phyloP scores from a whole-genome alignment of 2,797 vertebrate genomes.

The Philypnodon macrostomus region DNA sequence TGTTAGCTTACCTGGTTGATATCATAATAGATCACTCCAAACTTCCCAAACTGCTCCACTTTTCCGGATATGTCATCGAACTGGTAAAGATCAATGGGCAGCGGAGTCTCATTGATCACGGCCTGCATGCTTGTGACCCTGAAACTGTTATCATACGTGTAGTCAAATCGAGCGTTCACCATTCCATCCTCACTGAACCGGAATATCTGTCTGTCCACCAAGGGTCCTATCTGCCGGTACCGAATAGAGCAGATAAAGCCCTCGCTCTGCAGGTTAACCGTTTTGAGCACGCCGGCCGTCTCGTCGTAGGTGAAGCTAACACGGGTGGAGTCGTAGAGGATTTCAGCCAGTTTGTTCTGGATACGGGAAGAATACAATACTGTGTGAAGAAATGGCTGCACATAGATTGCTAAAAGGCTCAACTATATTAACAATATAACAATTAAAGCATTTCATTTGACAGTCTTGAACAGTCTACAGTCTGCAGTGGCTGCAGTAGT shows the following conservation, averaged over 20 bases:
- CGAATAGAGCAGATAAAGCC: constrained; percentile 98
- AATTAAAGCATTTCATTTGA: too few species aligned
- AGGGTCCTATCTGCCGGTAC: constrained; percentile 92
- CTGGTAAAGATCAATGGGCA: constrained; percentile 97
- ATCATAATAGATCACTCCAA: constrained; percentile 98
- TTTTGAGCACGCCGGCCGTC: constrained; percentile 94
- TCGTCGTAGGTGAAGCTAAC: constrained; percentile 99
- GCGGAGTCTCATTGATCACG: constrained; percentile 95
- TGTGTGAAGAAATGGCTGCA: too few species aligned
- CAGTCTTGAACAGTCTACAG: too few species aligned
- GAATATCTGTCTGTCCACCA: constrained; percentile 97
- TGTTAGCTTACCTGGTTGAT: constrained; percentile 82
- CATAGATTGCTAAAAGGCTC: too few species aligned
- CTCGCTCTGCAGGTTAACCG: constrained; percentile 95
- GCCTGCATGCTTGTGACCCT: constrained; percentile 99
- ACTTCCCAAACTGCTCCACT: constrained; percentile 98
- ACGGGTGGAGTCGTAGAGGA: constrained; percentile 94
- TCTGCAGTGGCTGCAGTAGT: too few species aligned
- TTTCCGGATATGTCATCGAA: constrained; percentile 99
- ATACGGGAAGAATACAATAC: constrained; percentile 29
- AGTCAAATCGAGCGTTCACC: constrained; percentile 98
- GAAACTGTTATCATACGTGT: constrained; percentile 98
- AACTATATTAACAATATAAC: too few species aligned
- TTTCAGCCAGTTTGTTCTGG: constrained; percentile 95
- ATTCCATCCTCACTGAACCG: constrained; percentile 97